Conservation (phyloP, 2,113 vertebrate genomes). For the Trichechus manatus region DNA sequence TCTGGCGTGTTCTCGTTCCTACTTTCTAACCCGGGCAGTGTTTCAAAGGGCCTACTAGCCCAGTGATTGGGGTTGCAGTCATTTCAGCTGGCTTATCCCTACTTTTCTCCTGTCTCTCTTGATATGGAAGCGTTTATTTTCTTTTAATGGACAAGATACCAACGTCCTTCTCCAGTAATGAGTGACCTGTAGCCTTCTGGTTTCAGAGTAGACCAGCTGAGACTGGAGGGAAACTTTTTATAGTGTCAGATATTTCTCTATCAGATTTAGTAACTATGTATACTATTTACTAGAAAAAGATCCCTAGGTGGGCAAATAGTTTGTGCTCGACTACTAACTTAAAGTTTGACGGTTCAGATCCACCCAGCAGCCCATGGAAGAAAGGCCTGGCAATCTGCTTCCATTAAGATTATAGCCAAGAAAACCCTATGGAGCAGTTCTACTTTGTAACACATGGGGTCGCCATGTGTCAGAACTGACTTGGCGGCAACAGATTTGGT, state of each 20-base stretch:
- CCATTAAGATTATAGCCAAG: background rate
- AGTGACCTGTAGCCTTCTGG: background rate
- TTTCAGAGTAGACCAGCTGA: background rate
- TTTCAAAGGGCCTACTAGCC: background rate
- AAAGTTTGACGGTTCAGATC: too few species aligned
- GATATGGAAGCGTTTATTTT: background rate
- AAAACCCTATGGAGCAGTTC: background rate
- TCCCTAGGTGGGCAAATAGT: too few species aligned
- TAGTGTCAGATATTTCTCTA: background rate
- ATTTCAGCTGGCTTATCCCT: background rate
- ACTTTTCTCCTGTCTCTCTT: background rate
- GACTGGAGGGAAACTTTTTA: background rate
- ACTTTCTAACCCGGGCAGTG: background rate
- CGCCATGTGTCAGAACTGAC: background rate
- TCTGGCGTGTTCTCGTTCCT: background rate
- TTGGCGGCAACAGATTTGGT: background rate
- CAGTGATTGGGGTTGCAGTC: background rate
- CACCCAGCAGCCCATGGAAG: background rate
- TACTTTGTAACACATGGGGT: background rate
- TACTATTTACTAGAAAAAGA: too few species aligned
- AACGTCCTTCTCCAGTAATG: background rate
- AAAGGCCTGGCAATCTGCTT: background rate
- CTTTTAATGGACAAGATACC: background rate
- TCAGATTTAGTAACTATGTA: background rate
- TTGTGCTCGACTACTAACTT: too few species aligned